Conservation (phyloP, 1,140 invertebrate species). For the Penaeus japonicus region DNA sequence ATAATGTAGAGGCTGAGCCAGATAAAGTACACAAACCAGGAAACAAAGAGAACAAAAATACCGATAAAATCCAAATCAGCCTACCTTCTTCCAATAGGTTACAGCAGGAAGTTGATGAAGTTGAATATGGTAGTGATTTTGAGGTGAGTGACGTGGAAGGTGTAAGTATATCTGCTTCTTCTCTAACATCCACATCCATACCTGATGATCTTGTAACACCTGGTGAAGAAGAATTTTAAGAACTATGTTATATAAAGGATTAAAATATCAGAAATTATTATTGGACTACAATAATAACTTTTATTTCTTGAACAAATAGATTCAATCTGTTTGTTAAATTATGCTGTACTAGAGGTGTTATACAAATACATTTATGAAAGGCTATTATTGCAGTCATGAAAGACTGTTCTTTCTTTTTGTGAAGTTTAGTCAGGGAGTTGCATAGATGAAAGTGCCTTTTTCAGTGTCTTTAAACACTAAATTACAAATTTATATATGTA, state of each 20-base stretch:
- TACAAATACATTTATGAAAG: no score
- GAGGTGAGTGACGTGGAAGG: conserved; percentile 34
- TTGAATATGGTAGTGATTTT: conserved; percentile 32
- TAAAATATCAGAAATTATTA: no score
- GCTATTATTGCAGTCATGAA: no score
- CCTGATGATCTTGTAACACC: conserved; percentile 35
- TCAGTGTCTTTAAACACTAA: no score
- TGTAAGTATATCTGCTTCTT: conserved; percentile 12
- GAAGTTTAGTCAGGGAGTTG: no score
- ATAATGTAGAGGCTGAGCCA: neutral
- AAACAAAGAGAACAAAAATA: neutral
- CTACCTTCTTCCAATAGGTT: neutral
- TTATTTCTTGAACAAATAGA: no score
- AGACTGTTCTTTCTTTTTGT: no score
- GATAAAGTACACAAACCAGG: neutral
- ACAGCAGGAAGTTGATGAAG: neutral
- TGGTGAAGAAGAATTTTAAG: conserved; percentile 44
- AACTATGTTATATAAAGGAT: neutral
- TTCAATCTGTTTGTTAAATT: no score
- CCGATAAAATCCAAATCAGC: neutral
- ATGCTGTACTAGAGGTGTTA: no score
- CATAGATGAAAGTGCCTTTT: no score
- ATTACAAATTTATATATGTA: no score
- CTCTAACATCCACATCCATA: conserved; percentile 22
- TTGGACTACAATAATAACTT: no score